Conservation (phyloP, 2,888 invertebrate species). For the Bimastos eiseni region DNA sequence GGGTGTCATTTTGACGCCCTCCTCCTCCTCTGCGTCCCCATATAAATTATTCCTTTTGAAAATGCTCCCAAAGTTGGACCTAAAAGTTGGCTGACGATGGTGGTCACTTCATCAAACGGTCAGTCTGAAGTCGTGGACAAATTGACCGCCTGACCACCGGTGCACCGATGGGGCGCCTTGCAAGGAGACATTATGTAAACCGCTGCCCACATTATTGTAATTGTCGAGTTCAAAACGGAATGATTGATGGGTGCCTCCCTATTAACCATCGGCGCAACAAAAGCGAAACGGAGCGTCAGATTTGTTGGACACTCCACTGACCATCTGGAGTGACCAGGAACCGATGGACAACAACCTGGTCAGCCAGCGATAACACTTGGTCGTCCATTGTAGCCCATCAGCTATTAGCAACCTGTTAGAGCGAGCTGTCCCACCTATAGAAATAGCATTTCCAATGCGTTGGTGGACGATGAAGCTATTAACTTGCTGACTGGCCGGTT, state of each 20-base stretch:
- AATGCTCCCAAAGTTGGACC: conserved; percentile 2
- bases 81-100: background rate
- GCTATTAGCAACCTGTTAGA: conserved; percentile 17
- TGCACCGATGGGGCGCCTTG: background rate
- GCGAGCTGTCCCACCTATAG: background rate
- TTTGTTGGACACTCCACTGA: background rate
- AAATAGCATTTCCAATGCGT: background rate
- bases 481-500: background rate
- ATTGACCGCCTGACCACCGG: conserved; percentile 8
- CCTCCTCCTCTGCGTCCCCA: background rate
- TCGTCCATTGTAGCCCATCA: background rate
- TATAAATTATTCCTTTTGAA: background rate
- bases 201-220: conserved; percentile 24
- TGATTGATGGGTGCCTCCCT: background rate
- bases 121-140: background rate
- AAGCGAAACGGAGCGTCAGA: conserved; percentile 15
- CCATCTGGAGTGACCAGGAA: background rate
- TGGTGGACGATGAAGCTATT: background rate
- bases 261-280: background rate
- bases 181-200: background rate
- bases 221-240: background rate
- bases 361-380: background rate
- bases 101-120: conserved; percentile 9
- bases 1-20: background rate
- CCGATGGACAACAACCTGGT: conserved; percentile 18